Conservation (phyloP, 2,113 vertebrate species). For the Electrona antarctica region DNA sequence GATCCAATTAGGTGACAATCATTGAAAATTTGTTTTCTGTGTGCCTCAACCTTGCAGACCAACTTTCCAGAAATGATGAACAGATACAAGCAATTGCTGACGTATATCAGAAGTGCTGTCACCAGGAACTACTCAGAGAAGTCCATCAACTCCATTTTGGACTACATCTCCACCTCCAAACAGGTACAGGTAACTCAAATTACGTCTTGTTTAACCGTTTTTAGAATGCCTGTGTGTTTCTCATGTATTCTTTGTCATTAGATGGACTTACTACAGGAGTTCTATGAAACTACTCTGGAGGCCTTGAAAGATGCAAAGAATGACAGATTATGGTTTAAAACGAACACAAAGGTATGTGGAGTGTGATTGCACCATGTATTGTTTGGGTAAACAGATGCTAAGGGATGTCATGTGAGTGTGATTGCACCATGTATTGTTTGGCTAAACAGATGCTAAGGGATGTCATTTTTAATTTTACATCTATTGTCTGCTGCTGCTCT, state of each 20-base stretch:
- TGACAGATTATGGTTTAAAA: constrained; percentile 99
- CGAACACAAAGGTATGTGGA: constrained; percentile 95
- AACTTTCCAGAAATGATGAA: constrained; percentile 99
- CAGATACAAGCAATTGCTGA: constrained; percentile 97
- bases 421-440: neutral
- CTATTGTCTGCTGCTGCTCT: constrained; percentile 27
- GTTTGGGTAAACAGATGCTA: neutral
- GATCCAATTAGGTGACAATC: neutral
- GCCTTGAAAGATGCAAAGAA: constrained; percentile 99
- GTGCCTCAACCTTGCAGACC: constrained; percentile 77
- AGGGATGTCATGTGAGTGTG: neutral
- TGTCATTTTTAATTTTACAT: neutral
- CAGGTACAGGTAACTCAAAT: constrained; percentile 83
- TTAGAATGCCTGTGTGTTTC: constrained; percentile 7
- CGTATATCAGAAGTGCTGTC: constrained; percentile 97
- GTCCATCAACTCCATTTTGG: constrained; percentile 99
- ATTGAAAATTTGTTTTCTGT: neutral
- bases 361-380: neutral
- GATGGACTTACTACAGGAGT: constrained; percentile 99
- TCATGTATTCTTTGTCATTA: constrained; percentile 68
- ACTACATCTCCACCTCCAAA: constrained; percentile 99
- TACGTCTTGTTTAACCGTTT: neutral
- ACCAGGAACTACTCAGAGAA: constrained; percentile 99
- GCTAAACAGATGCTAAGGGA: neutral
- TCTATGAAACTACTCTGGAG: constrained; percentile 98